A percentile compares a stretch with the other conserved stretches of the same genome.
These are phyloP conservation scores for Priapulus caudatus DNA, from an alignment of 2,888 invertebrate species.

Conservation along the genomic window DNA sequence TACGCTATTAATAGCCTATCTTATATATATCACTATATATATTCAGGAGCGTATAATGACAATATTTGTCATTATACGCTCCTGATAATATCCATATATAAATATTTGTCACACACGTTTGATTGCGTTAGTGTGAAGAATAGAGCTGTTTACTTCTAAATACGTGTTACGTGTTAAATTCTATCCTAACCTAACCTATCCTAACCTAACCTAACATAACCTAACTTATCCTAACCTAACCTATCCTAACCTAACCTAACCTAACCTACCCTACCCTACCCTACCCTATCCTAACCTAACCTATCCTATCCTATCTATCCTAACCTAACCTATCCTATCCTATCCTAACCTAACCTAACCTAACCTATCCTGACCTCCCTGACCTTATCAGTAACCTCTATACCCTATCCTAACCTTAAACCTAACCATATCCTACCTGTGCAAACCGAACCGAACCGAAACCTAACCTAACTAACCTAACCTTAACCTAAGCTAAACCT, in stretches of 20 bases:
- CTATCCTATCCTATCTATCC: neutral
- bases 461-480: neutral
- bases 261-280: neutral
- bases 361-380: neutral
- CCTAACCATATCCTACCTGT: neutral
- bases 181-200: neutral
- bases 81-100: no score
- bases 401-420: neutral
- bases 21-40: no score
- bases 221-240: constrained; percentile 3
- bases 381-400: no score
- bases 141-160: no score
- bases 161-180: no score
- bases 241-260: constrained; percentile 1
- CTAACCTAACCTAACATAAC: constrained; percentile 1
- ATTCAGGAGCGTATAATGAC: no score
- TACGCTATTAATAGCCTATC: no score
- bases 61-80: no score
- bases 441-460: neutral
- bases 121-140: no score
- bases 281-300: neutral
- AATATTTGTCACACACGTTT: no score
- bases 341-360: constrained; percentile 1
- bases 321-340: neutral
- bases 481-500: neutral